Percentiles rank a stretch among this genome's conserved stretches.
These are phyloP conservation scores for Thunnus albacares DNA, from an alignment of 2,797 vertebrate species.

Conservation along the genomic window DNA sequence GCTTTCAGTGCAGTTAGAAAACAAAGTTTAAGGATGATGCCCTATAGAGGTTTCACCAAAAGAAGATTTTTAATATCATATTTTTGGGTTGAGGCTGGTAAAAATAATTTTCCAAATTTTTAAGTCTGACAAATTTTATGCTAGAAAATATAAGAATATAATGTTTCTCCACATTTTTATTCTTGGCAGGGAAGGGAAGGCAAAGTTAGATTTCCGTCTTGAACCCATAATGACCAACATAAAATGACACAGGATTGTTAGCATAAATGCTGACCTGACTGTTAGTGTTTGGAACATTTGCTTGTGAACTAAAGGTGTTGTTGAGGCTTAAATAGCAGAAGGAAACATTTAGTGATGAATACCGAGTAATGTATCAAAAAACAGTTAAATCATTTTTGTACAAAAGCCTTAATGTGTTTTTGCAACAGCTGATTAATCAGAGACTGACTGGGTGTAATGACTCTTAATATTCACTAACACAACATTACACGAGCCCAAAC, in stretches of 20 bases:
- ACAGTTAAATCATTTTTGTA: constrained; percentile 1
- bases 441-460: not conserved
- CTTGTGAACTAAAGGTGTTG: too few relatives aligned
- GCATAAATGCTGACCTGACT: not conserved
- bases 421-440: constrained; percentile 18
- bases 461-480: constrained; percentile 19
- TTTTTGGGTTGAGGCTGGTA: too few relatives aligned
- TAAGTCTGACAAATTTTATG: not conserved
- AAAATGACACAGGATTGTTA: not conserved
- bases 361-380: constrained; percentile 2
- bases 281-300: too few relatives aligned
- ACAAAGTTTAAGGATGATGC: not conserved
- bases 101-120: not conserved
- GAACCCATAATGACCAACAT: not conserved
- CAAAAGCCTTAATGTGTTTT: constrained; percentile 21
- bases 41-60: too few relatives aligned
- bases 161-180: not conserved
- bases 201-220: not conserved
- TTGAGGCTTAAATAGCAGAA: too few relatives aligned
- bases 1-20: too few relatives aligned
- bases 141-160: too few relatives aligned
- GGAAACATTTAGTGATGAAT: constrained; percentile 24
- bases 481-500: constrained; percentile 17
- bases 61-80: too few relatives aligned
- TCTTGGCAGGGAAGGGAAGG: not conserved